Conservation (phyloP, 1,140 invertebrate species). For the Euwallacea similis region DNA sequence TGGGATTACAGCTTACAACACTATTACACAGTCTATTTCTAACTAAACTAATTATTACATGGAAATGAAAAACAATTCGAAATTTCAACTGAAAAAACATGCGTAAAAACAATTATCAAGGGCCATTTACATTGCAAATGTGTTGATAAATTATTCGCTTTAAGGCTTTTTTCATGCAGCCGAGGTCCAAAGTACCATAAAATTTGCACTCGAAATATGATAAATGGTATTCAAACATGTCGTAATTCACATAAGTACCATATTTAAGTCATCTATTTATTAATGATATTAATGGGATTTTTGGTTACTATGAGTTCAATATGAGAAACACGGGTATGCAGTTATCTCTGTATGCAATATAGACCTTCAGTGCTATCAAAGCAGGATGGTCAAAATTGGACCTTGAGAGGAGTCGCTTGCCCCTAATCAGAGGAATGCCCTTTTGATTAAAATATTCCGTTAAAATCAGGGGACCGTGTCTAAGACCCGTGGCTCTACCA, state of each 20-base stretch:
- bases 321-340: background rate
- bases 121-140: slow-evolving; percentile 8
- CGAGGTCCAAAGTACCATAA: slow-evolving; percentile 6
- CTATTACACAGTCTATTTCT: background rate
- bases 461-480: slow-evolving; percentile 7
- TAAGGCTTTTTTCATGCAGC: background rate
- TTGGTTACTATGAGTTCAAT: slow-evolving; percentile 5
- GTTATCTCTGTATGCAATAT: background rate
- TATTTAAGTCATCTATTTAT: background rate
- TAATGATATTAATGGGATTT: slow-evolving; percentile 8
- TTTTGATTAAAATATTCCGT: background rate
- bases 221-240: slow-evolving; percentile 2
- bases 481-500: slow-evolving; percentile 4
- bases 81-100: background rate
- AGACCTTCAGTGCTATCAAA: too few relatives aligned
- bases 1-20: too few relatives aligned
- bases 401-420: background rate
- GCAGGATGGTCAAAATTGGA: background rate
- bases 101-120: background rate
- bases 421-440: slow-evolving; percentile 4
- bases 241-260: background rate
- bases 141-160: slow-evolving; percentile 1
- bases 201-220: background rate
- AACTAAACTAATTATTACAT: background rate
- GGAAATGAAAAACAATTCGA: background rate